Conservation (phyloP, 2,797 vertebrate genomes). For the Champsocephalus esox region DNA sequence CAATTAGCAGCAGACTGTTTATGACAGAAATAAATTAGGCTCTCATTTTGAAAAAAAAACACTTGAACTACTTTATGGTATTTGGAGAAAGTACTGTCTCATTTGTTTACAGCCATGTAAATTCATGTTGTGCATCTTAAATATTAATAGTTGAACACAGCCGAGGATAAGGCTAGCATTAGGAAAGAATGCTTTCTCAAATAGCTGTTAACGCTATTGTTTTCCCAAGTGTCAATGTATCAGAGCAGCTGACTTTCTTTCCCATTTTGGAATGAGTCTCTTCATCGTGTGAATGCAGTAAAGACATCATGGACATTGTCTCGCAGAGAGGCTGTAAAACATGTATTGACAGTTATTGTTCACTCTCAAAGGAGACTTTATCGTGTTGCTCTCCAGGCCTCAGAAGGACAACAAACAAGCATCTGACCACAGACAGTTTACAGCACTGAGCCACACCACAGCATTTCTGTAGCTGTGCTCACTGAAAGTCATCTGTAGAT, state of each 20-base stretch:
- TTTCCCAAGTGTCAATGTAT: constrained; percentile 5
- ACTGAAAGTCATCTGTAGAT: constrained; percentile 7
- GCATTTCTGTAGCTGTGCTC: constrained; percentile 25
- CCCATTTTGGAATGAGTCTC: constrained; percentile 24
- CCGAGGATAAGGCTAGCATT: neutral
- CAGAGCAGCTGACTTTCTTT: constrained; percentile 14
- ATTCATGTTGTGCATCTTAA: neutral
- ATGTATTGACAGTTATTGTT: constrained; percentile 48
- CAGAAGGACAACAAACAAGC: constrained; percentile 47
- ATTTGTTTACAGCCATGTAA: constrained; percentile 28
- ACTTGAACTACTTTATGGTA: constrained; percentile 8
- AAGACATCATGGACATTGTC: constrained; percentile 50
- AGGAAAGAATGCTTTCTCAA: neutral
- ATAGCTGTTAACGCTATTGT: constrained; percentile 10
- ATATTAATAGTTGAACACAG: neutral
- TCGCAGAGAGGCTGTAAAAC: constrained; percentile 47
- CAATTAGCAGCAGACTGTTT: constrained; percentile 64
- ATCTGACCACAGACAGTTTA: constrained; percentile 39
- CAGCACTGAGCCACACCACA: constrained; percentile 26
- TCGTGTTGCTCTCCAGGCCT: constrained; percentile 45
- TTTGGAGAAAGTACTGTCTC: constrained; percentile 2
- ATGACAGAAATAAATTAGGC: constrained; percentile 14
- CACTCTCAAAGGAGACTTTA: constrained; percentile 43
- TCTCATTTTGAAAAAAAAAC: neutral
- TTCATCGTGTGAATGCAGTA: constrained; percentile 32